Percentiles rank a stretch among this genome's conserved stretches.
Conservation (phyloP, 2,797 vertebrate genomes). For the Catamblyrhynchus diadema region DNA sequence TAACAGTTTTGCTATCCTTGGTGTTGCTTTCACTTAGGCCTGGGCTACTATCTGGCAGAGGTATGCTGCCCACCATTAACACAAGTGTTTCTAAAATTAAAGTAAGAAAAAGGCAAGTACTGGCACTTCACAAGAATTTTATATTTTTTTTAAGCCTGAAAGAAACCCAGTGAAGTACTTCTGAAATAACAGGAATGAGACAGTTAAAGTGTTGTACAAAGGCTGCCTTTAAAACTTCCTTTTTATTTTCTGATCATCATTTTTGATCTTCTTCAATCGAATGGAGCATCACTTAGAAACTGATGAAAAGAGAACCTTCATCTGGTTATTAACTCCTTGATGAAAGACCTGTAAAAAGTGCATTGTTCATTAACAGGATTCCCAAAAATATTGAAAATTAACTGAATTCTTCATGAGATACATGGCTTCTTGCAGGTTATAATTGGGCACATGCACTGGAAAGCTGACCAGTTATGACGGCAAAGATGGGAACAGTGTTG, state of each 20-base stretch:
- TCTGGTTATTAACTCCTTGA: constrained; percentile 55
- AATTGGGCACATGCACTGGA: background rate
- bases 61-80: background rate
- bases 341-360: constrained; percentile 34
- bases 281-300: constrained; percentile 22
- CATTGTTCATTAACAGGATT: constrained; percentile 41
- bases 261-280: constrained; percentile 61
- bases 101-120: background rate
- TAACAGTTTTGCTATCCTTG: background rate
- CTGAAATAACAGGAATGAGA: constrained; percentile 34
- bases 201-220: constrained; percentile 43
- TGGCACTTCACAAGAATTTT: background rate
- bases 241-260: constrained; percentile 55
- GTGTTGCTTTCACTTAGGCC: background rate
- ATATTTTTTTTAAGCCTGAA: background rate
- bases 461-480: background rate
- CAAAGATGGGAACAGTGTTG: background rate
- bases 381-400: constrained; percentile 45
- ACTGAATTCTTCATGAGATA: constrained; percentile 26
- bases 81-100: background rate
- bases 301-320: constrained; percentile 54
- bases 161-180: background rate
- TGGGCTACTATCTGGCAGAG: background rate
- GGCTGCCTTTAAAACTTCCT: constrained; percentile 45
- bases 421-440: constrained; percentile 1